phyloP scores from a whole-genome alignment of 2,797 vertebrate species.

The Sphenodon punctatus region DNA sequence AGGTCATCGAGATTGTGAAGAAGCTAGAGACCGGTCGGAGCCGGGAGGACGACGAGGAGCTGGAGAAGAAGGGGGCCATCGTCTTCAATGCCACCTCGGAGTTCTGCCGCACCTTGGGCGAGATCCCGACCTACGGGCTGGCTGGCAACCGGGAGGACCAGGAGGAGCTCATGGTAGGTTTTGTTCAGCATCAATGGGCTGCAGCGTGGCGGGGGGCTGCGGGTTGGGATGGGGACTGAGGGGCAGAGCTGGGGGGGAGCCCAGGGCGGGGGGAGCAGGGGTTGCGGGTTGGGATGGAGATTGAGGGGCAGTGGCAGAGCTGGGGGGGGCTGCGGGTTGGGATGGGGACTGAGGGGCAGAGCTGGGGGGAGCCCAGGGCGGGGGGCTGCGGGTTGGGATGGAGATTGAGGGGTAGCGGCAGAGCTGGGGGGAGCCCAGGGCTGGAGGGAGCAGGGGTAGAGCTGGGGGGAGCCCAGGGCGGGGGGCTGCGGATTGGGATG shows the following conservation, averaged over 20 bases:
- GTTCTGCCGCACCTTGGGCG: constrained; percentile 92
- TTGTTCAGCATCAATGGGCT: accelerated
- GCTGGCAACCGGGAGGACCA: constrained; percentile 93
- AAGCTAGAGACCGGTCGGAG: constrained; percentile 47
- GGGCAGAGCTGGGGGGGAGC: background rate
- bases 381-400: too few relatives aligned
- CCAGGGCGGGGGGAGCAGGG: background rate
- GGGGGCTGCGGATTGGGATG: too few relatives aligned
- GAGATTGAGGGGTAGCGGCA: too few relatives aligned
- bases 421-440: too few relatives aligned
- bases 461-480: too few relatives aligned
- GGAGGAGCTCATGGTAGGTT: constrained; percentile 87
- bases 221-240: too few relatives aligned
- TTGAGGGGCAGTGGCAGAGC: background rate
- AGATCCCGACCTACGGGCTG: constrained; percentile 92
- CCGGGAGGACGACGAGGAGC: constrained; percentile 77
- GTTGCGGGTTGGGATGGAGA: background rate
- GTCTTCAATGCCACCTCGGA: constrained; percentile 93
- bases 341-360: too few relatives aligned
- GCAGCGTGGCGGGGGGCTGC: accelerated
- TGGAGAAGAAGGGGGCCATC: constrained; percentile 85
- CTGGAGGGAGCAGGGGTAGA: too few relatives aligned
- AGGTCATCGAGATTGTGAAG: constrained; percentile 81
- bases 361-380: too few relatives aligned
- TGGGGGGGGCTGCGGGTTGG: too few relatives aligned